Evolutionary conservation across 2,888 invertebrate genomes (phyloP).

Genomic region (Magallana nippona): DNA sequence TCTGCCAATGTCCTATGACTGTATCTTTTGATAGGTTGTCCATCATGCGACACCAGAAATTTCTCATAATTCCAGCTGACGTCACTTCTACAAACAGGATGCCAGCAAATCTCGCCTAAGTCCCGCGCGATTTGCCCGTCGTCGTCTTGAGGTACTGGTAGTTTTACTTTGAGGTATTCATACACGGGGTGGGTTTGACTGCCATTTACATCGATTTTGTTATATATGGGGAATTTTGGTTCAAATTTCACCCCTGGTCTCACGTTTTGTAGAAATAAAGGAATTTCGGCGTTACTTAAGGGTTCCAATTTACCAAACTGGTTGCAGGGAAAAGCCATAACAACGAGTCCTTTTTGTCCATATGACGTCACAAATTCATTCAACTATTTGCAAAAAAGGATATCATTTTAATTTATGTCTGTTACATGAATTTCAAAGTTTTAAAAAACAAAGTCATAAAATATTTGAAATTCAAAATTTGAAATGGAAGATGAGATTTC

Average conservation of each 20-base stretch:
- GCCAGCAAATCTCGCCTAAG: constrained; percentile 48
- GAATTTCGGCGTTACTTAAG: constrained; percentile 55
- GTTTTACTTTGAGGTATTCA: constrained; percentile 56
- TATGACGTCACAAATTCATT: constrained; percentile 49
- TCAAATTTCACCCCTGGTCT: constrained; percentile 57
- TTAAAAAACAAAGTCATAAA: neutral
- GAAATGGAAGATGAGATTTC: too few relatives aligned
- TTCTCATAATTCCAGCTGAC: constrained; percentile 62
- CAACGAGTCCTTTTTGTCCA: constrained; percentile 44
- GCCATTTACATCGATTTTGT: constrained; percentile 57
- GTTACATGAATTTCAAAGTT: neutral
- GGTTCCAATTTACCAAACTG: constrained; percentile 57
- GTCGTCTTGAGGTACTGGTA: constrained; percentile 54
- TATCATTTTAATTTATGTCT: neutral
- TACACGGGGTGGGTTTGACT: constrained; percentile 51
- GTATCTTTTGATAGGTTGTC: constrained; percentile 56
- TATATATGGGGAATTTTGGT: constrained; percentile 56
- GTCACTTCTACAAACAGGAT: constrained; percentile 55
- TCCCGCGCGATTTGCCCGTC: constrained; percentile 51
- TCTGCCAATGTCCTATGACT: constrained; percentile 48
- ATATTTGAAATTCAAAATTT: too few relatives aligned
- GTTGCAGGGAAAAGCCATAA: constrained; percentile 59
- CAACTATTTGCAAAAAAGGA: constrained; percentile 44
- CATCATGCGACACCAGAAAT: constrained; percentile 57
- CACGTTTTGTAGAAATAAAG: constrained; percentile 51